phyloP scores from a whole-genome alignment of 1,140 invertebrate genomes.

The Aphelenchoides besseyi region DNA sequence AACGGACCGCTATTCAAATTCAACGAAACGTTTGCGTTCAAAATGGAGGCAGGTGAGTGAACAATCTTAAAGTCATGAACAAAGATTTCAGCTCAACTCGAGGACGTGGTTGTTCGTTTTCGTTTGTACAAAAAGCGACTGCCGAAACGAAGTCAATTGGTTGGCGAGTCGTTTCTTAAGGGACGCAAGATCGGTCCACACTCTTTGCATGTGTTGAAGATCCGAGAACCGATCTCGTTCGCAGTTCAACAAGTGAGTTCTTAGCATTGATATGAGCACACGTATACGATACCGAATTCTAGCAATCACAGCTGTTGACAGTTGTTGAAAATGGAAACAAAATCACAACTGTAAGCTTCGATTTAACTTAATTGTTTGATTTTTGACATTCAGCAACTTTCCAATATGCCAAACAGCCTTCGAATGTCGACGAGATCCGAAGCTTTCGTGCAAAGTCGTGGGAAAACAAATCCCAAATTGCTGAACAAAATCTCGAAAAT shows the following conservation, averaged over 20 bases:
- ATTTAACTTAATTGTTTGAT: background rate
- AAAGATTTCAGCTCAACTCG: conserved; percentile 3
- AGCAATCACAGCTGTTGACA: background rate
- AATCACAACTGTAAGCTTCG: background rate
- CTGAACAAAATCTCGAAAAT: conserved; percentile 4
- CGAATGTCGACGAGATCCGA: no score
- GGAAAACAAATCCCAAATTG: background rate
- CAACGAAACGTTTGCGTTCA: conserved; percentile 21
- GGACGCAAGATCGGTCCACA: conserved; percentile 13
- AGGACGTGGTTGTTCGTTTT: background rate
- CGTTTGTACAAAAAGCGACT: conserved; percentile 10
- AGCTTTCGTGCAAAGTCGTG: no score
- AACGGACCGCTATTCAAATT: conserved; percentile 1
- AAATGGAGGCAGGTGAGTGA: conserved; percentile 11
- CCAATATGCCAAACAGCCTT: no score
- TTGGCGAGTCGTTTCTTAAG: conserved; percentile 14
- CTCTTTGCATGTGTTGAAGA: conserved; percentile 16
- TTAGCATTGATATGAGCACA: no score
- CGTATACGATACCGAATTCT: no score
- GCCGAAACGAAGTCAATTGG: conserved; percentile 10
- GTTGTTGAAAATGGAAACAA: background rate
- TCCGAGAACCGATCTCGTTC: background rate
- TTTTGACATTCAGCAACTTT: background rate
- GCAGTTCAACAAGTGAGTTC: background rate
- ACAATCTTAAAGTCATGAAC: background rate